phyloP scores from a whole-genome alignment of 2,888 invertebrate genomes.

The Microplitis deprimator region DNA sequence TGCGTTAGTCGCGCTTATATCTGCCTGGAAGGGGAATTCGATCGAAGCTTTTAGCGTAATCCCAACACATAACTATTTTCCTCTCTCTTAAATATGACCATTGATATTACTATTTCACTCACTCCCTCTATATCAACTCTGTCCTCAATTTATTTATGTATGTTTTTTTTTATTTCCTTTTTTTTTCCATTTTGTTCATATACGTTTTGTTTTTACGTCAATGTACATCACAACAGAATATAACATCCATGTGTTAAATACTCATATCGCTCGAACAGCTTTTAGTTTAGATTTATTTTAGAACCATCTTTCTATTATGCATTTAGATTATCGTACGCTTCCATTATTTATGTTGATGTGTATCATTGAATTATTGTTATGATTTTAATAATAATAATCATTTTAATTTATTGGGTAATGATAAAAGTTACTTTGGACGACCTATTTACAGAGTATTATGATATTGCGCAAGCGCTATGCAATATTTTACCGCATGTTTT shows the following conservation, averaged over 20 bases:
- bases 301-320: not conserved
- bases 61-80: not conserved
- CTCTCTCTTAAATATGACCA: not conserved
- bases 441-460: slow-evolving; percentile 1
- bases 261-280: not conserved
- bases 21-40: not conserved
- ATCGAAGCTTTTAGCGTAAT: not conserved
- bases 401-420: not conserved
- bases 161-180: not conserved
- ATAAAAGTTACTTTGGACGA: not conserved
- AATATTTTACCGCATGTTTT: slow-evolving; percentile 21
- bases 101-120: not conserved
- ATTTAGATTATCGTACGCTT: not conserved
- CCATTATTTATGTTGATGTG: too few relatives aligned
- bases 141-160: not conserved
- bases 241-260: not conserved
- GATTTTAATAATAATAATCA: not conserved
- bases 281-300: not conserved
- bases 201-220: not conserved
- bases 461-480: slow-evolving; percentile 21
- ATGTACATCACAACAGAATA: not conserved
- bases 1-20: not conserved
- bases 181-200: not conserved
- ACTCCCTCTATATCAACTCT: not conserved
- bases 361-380: not conserved